Evolutionary conservation across 2,113 vertebrate species (phyloP).

Genomic region (Ctenodactylus gundi): DNA sequence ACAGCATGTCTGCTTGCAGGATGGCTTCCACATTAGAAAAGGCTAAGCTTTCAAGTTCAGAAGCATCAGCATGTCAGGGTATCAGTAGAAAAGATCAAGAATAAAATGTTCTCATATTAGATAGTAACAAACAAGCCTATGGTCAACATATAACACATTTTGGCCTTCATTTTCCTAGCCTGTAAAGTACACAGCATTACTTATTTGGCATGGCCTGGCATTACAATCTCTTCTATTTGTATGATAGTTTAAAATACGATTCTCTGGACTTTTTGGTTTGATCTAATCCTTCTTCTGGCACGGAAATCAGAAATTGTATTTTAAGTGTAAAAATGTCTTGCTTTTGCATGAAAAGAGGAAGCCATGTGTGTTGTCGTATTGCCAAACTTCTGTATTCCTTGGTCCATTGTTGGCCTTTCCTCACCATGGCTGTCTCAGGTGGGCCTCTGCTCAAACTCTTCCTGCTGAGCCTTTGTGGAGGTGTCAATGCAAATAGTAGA

Average conservation of each 20-base stretch:
- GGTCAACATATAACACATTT: background rate
- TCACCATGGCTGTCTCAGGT: background rate
- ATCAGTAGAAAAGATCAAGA: background rate
- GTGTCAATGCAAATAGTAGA: background rate
- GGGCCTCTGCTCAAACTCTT: background rate
- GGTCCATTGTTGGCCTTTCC: background rate
- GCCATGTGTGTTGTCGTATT: background rate
- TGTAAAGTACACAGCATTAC: background rate
- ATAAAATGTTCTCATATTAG: background rate
- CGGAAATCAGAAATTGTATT: conserved; percentile 6
- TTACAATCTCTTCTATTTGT: background rate
- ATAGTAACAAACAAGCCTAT: background rate
- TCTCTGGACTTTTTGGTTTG: background rate
- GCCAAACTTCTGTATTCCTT: background rate
- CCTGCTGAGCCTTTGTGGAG: background rate
- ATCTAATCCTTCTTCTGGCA: background rate
- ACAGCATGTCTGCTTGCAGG: background rate
- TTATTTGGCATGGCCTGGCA: background rate
- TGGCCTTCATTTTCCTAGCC: background rate
- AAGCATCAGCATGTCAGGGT: background rate
- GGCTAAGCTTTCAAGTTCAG: background rate
- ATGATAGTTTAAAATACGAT: background rate
- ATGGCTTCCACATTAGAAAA: background rate
- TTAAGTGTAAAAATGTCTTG: background rate
- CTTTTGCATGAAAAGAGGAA: background rate